Conservation (phyloP, 2,888 invertebrate genomes). For the Leptinotarsa haldemani region DNA sequence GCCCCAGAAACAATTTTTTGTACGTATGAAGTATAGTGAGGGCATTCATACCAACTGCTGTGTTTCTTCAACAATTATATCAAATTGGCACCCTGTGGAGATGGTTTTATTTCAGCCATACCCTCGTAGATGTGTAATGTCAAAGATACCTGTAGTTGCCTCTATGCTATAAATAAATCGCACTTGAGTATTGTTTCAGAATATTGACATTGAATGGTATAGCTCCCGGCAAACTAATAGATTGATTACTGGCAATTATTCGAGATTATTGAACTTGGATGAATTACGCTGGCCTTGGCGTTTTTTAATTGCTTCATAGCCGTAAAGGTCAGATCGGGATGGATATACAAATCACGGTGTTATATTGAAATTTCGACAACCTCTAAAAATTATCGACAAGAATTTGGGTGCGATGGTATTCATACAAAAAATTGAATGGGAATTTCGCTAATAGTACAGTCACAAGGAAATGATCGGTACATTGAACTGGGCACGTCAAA, state of each 20-base stretch:
- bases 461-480: background rate
- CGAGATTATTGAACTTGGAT: slow-evolving; percentile 43
- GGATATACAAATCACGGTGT: slow-evolving; percentile 2
- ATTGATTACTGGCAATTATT: slow-evolving; percentile 41
- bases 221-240: slow-evolving; percentile 39
- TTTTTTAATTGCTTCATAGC: slow-evolving; percentile 5
- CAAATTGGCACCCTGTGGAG: too few relatives aligned
- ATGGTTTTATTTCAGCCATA: background rate
- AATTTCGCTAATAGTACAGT: background rate
- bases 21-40: too few relatives aligned
- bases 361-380: background rate
- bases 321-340: slow-evolving; percentile 15
- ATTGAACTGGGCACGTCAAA: background rate
- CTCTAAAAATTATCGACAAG: background rate
- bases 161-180: slow-evolving; percentile 7
- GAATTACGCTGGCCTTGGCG: slow-evolving; percentile 20
- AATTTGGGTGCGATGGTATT: background rate
- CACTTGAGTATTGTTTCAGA: slow-evolving; percentile 12
- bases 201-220: slow-evolving; percentile 37
- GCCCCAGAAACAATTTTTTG: too few relatives aligned
- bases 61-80: too few relatives aligned
- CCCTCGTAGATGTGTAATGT: background rate
- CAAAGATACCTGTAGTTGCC: background rate
- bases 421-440: background rate
- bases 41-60: too few relatives aligned